Evolutionary conservation across 2,113 vertebrate genomes (phyloP), one percentile per base, ranked within the genome.

Genomic region (Hiodon tergisus): DNA sequence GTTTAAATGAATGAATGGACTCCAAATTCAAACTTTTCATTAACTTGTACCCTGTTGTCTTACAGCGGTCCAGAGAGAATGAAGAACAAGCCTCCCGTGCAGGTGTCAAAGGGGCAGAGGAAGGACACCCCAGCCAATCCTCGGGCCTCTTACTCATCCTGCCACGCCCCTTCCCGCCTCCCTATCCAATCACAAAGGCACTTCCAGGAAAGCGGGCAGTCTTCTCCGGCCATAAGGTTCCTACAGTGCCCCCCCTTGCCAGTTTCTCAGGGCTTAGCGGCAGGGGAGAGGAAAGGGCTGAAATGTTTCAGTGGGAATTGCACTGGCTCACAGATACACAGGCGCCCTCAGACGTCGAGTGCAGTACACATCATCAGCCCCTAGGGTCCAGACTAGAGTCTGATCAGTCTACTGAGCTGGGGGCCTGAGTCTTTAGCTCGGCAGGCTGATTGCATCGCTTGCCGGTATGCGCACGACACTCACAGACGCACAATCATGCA

Each of bases 141-240:
- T 88, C 88, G 92, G 93, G 87, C 93, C 83, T 89, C 92, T 88
- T 91, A 91, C 91, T 90, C 88, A 90, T 91, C 89, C 92, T 92
- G 87, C 91, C 92, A 91, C 87, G 90, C 90, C 83, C 90, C 92
- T 85, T 89, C 90, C 89, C 87, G 52, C 52, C 17, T 52, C 52
- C 68, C 54, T 92, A 80, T 93, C 81, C 92, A 91, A 87, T 90
- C 88, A 89, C 93, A 94, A 88, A 95, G 90, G 84, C 89, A 91
- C 78, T 87, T 89, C 82, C 88, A 85, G 84, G 95, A 98, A 85
- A 90, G 85, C 93, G 95, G 94, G 92, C 94, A 88, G 89, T 87
- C 93, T 84, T 57, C 90, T 87, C 87, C 91, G 85, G 87, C 88
- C 80, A 98, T 98, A 96, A 98, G 96, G 96, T 98, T 94, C 87